A percentile compares a stretch with the other conserved stretches of the same genome.
phyloP scores from a whole-genome alignment of 2,888 invertebrate species.

The Folsomia manolachei region DNA sequence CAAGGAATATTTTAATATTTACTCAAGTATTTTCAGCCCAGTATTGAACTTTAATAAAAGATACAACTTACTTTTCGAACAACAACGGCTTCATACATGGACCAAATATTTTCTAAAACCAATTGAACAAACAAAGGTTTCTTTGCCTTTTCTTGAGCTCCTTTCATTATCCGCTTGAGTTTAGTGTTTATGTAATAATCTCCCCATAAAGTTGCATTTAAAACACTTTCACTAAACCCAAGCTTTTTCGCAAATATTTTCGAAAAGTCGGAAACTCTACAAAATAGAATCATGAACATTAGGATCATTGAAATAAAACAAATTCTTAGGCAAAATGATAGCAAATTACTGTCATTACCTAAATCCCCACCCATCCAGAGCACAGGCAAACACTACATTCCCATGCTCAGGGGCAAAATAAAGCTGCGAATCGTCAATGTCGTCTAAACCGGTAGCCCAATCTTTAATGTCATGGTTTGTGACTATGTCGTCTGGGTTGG shows the following conservation, averaged over 20 bases:
- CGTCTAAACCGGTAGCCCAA: slow-evolving; percentile 77
- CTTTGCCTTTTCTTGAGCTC: slow-evolving; percentile 88
- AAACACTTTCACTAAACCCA: slow-evolving; percentile 68
- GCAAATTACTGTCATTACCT: slow-evolving; percentile 55
- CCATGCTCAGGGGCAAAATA: slow-evolving; percentile 91
- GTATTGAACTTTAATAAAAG: slow-evolving; percentile 1
- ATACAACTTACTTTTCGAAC: slow-evolving; percentile 60
- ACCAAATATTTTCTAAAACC: slow-evolving; percentile 86
- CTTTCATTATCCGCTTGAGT: slow-evolving; percentile 75
- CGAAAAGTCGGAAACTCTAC: slow-evolving; percentile 78
- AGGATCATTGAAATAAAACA: not conserved
- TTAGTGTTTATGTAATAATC: slow-evolving; percentile 86
- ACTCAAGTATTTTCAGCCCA: not conserved
- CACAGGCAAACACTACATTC: slow-evolving; percentile 95
- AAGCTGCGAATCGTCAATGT: slow-evolving; percentile 78
- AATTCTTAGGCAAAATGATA: not conserved
- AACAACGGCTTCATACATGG: slow-evolving; percentile 78
- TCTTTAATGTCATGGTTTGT: slow-evolving; percentile 57
- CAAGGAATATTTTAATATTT: not conserved
- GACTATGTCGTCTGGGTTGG: slow-evolving; percentile 23
- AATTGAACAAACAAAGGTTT: slow-evolving; percentile 90
- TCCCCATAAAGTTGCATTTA: slow-evolving; percentile 86
- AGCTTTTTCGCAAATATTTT: slow-evolving; percentile 70
- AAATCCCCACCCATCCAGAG: slow-evolving; percentile 92
- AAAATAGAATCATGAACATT: not conserved